These are phyloP conservation scores for Struthio camelus DNA, from an alignment of 2,113 vertebrate genomes.

Conservation along the genomic window DNA sequence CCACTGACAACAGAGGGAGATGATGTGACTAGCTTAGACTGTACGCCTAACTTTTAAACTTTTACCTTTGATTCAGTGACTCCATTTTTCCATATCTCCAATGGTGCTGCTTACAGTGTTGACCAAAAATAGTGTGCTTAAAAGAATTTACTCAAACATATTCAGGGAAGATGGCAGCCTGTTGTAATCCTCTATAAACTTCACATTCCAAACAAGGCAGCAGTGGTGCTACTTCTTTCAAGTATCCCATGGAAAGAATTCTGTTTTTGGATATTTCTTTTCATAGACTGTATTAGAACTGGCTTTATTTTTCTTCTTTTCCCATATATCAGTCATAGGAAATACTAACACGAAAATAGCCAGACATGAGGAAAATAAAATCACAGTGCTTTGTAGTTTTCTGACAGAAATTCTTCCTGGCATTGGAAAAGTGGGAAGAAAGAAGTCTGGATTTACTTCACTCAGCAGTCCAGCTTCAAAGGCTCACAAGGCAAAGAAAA, in stretches of 20 bases:
- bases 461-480: constrained; percentile 55
- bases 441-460: constrained; percentile 34
- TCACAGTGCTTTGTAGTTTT: constrained; percentile 45
- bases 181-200: background rate
- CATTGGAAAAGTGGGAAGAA: background rate
- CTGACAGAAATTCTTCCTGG: constrained; percentile 39
- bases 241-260: background rate
- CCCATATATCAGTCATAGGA: background rate
- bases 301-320: background rate
- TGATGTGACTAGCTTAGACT: background rate
- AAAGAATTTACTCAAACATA: background rate
- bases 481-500: background rate
- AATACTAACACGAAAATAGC: constrained; percentile 1
- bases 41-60: background rate
- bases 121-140: background rate
- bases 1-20: background rate
- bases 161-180: background rate
- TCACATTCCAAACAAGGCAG: background rate
- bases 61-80: background rate
- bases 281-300: background rate
- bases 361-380: constrained; percentile 25
- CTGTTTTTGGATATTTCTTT: background rate
- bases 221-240: background rate
- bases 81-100: background rate
- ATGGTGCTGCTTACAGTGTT: background rate